phyloP scores from a whole-genome alignment of 2,797 vertebrate genomes.

The Gallinago nigripennis region DNA sequence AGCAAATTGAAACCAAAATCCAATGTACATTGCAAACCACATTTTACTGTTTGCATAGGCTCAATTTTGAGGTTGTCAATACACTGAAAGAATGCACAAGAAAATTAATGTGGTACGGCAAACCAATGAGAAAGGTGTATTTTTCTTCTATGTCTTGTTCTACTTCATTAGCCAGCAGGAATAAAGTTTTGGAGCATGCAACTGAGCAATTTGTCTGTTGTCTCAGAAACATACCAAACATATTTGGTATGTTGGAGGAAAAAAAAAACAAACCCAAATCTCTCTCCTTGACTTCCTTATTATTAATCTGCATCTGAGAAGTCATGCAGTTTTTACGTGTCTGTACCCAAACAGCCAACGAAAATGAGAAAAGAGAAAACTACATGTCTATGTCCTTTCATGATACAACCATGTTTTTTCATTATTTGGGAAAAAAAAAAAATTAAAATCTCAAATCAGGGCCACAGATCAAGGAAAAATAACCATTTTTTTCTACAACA shows the following conservation, averaged over 20 bases:
- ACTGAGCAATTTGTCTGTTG: conserved; percentile 43
- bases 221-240: conserved; percentile 30
- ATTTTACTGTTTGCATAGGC: not conserved
- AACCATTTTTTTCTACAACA: not conserved
- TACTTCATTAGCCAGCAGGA: conserved; percentile 51
- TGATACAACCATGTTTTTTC: not conserved
- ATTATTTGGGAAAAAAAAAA: not conserved
- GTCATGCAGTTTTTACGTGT: not conserved
- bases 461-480: not conserved
- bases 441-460: not conserved
- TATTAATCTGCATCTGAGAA: not conserved
- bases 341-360: not conserved
- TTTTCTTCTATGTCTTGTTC: conserved; percentile 39
- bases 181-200: not conserved
- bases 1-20: not conserved
- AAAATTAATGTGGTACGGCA: conserved; percentile 21
- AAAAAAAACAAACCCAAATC: not conserved
- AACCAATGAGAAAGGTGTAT: conserved; percentile 36
- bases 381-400: not conserved
- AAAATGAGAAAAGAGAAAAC: not conserved
- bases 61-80: not conserved
- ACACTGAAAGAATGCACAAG: not conserved
- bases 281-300: not conserved
- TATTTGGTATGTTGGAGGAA: not conserved
- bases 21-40: not conserved